Percentiles rank a stretch among this genome's conserved stretches.
These are phyloP conservation scores for Spicauda simplicius DNA, from an alignment of 2,888 invertebrate species.

Conservation along the genomic window DNA sequence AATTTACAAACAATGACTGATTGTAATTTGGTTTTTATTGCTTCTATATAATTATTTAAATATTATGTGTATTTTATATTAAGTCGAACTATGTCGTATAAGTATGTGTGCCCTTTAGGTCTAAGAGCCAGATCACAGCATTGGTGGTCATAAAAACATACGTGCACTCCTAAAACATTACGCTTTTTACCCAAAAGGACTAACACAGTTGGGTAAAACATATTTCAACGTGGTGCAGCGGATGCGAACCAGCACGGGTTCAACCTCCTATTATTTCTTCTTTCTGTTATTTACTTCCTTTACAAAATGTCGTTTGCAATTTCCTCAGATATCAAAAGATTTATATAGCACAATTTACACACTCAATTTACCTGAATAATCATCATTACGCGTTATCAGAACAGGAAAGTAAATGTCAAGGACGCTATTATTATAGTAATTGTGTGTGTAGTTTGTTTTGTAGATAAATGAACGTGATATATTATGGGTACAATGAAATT, in stretches of 20 bases:
- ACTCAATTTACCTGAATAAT: conserved; percentile 30
- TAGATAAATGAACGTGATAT: conserved; percentile 19
- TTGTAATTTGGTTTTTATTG: conserved; percentile 9
- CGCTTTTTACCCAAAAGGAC: too few relatives aligned
- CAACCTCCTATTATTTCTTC: background rate
- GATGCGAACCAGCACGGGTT: too few relatives aligned
- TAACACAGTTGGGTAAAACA: too few relatives aligned
- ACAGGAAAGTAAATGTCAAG: conserved; percentile 26
- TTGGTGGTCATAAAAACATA: too few relatives aligned
- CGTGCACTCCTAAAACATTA: too few relatives aligned
- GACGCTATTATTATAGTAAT: conserved; percentile 24
- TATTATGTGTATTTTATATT: too few relatives aligned
- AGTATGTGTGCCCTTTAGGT: too few relatives aligned
- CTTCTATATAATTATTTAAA: background rate
- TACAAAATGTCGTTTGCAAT: background rate
- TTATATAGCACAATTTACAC: conserved; percentile 1
- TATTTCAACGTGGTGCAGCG: too few relatives aligned
- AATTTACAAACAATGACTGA: conserved; percentile 1
- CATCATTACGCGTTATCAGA: conserved; percentile 24
- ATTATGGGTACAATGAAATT: background rate
- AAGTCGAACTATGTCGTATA: too few relatives aligned
- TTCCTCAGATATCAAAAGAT: background rate
- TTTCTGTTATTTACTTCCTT: background rate
- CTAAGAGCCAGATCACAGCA: too few relatives aligned
- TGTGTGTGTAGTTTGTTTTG: conserved; percentile 28